Evolutionary conservation across 2,797 vertebrate genomes (phyloP).

Genomic region (Sebastes oblongus): DNA sequence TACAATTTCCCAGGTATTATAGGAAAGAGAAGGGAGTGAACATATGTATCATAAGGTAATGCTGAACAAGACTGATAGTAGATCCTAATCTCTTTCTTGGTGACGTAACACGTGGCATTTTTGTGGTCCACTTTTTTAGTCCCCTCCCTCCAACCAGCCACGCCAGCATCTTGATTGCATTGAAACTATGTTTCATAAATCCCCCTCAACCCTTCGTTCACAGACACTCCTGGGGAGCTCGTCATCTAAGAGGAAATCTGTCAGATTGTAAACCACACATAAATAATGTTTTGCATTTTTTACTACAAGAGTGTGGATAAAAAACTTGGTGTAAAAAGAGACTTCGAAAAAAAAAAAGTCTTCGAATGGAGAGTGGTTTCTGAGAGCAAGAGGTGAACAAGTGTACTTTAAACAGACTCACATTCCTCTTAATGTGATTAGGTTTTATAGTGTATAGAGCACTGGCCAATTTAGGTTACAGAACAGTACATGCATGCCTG

Average conservation of each 20-base stretch:
- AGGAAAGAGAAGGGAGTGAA: background rate
- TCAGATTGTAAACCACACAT: constrained; percentile 58
- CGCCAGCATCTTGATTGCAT: constrained; percentile 68
- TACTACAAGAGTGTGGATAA: background rate
- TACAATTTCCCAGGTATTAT: background rate
- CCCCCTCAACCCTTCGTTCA: constrained; percentile 18
- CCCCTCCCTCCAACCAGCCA: constrained; percentile 53
- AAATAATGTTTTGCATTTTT: constrained; percentile 49
- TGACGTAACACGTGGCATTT: constrained; percentile 34
- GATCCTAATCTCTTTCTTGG: background rate
- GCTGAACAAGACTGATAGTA: background rate
- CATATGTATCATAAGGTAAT: background rate
- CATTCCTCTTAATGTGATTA: constrained; percentile 24
- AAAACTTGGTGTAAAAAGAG: background rate
- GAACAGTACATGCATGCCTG: background rate
- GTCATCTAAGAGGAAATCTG: constrained; percentile 42
- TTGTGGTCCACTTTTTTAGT: constrained; percentile 51
- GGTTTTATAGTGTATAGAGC: constrained; percentile 7
- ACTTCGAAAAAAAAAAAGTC: background rate
- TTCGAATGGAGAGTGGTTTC: background rate
- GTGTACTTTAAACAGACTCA: constrained; percentile 2
- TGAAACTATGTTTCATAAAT: constrained; percentile 62
- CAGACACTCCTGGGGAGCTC: constrained; percentile 43
- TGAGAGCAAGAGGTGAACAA: background rate
- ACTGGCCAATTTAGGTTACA: background rate